Base-by-base conservation (phyloP, 2,797 vertebrate species). In the Tadarida brasiliensis region DNA sequence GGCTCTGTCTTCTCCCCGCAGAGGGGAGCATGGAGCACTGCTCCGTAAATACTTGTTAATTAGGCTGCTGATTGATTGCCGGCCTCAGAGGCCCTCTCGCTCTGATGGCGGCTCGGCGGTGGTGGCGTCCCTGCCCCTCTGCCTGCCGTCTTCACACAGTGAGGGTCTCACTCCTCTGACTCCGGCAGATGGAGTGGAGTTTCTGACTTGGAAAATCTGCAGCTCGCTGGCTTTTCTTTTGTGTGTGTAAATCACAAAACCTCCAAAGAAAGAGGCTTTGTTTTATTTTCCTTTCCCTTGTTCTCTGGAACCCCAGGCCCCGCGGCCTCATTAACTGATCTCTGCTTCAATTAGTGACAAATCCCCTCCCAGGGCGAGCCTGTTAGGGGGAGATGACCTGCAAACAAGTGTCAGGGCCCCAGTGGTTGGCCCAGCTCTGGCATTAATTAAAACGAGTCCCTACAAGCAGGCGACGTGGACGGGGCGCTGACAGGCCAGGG, bases 351-450 rank as follows among this genome's bases (percentile, higher is more conserved):
- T 98, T 98, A 98, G 98, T 99, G 98, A 98, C 98, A 99, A 99
- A 99, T 99, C 99, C 98, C 98, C 98, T 98, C 99, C 98, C 99
- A 98, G 98, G 98, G 99, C 90, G 99, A 96, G 98, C 99, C 98
- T 97, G 98, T 99, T 99, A 98, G 98, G 98, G 98, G 98, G 97
- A 98, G 98, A 98, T 98, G 99, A 99, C 98, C 98, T 98, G 98
- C 98, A 99, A 99, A 98, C 98, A 98, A 98, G 98, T 98, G 98
- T 97, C 98, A 94, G 57, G 93, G 98, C 97, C 97, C 96, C 98
- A 97, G 97, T 96, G 97, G 97, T 96, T 98, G 97, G 97, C 97
- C 93, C 93, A 61, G 96, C 86, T 85, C 96, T 39, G 10, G 76
- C 84, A 97, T 98, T 98, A 98, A 98, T 98, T 98, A 98, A 98